Evolutionary conservation across 2,797 vertebrate species (phyloP).

Genomic region (Alosa sapidissima): DNA sequence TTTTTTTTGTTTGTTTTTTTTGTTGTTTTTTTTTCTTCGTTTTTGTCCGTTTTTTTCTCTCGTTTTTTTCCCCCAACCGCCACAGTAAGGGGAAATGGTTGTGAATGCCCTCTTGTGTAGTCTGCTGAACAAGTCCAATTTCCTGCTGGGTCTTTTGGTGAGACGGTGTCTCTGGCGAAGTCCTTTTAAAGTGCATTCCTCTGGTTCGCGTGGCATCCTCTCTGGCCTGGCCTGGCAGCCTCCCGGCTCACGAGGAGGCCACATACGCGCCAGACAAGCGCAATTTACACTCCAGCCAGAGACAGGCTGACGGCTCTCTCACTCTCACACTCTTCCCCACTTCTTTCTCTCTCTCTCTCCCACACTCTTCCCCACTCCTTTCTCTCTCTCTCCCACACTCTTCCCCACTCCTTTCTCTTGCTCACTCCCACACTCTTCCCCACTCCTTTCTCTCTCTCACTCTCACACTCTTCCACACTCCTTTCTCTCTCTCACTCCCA

Average conservation of each 20-base stretch:
- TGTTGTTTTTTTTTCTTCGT: too few relatives aligned
- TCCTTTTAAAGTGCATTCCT: constrained; percentile 62
- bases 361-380: too few relatives aligned
- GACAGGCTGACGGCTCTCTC: constrained; percentile 35
- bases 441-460: too few relatives aligned
- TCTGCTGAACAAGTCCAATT: constrained; percentile 68
- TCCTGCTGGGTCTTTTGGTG: constrained; percentile 64
- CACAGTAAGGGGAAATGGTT: constrained; percentile 56
- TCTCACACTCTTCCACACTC: too few relatives aligned
- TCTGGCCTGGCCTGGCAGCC: constrained; percentile 43
- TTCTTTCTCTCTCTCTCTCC: too few relatives aligned
- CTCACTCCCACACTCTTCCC: too few relatives aligned
- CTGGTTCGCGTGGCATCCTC: constrained; percentile 56
- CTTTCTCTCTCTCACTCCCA: too few relatives aligned
- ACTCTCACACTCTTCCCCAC: too few relatives aligned
- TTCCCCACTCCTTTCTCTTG: too few relatives aligned
- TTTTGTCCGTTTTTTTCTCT: not conserved
- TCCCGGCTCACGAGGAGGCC: not conserved
- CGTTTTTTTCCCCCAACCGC: not conserved
- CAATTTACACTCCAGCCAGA: constrained; percentile 40
- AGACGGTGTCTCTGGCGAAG: constrained; percentile 61
- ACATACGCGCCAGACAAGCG: constrained; percentile 42
- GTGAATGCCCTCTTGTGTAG: constrained; percentile 60
- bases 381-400: too few relatives aligned
- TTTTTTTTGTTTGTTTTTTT: not conserved